Base-by-base conservation (phyloP, 1,140 invertebrate genomes). In the Stenopsyche tienmushanensis region DNA sequence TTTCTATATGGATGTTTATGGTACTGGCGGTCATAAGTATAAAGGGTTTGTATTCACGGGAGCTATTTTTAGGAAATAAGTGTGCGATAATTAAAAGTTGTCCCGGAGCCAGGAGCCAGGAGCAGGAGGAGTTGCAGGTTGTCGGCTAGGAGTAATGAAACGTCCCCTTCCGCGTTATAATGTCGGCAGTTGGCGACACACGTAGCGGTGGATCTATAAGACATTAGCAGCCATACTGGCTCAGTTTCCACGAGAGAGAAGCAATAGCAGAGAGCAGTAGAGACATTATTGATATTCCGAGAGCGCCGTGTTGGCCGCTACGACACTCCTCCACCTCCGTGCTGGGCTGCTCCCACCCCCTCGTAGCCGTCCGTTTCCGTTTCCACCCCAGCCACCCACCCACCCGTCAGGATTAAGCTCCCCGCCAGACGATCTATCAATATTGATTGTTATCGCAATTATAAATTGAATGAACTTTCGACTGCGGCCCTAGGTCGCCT, bases 401-500 rank as follows among this genome's bases (percentile, higher is more conserved):
- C 20, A 1, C 5, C n/a, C 21, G 23, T 17, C 15, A 21, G 52
- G 67, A 64, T 62, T 67, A 63, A 58, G 29, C 52, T 58, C 52
- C 63, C 62, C 17, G 67, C 64, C 62, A 63, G 67, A 69, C 67
- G 67, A 69, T 69, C 67, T 69, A 69, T 69, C 67, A 66, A 69
- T 69, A 69, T 69, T 66, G 67, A 69, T 69, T 69, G 67, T 69
- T 69, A 69, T 69, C 67, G 54, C 62, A 69, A 69, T 69, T 69
- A 69, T 69, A 58, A 69, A 69, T 69, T 69, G 67, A 69, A 69
- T 69, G 58, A 69, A 62, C 47, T 62, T 44, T 39, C 58, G 50
- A 55, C 39, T 63, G 58, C 23, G 62, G 39, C 26, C 41, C 24
- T n/a, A n/a, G n/a, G n/a, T n/a, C n/a, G n/a, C n/a, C n/a, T 62